These are phyloP conservation scores for Aegotheles bennettii DNA, from an alignment of 2,113 vertebrate species.

Conservation along the genomic window DNA sequence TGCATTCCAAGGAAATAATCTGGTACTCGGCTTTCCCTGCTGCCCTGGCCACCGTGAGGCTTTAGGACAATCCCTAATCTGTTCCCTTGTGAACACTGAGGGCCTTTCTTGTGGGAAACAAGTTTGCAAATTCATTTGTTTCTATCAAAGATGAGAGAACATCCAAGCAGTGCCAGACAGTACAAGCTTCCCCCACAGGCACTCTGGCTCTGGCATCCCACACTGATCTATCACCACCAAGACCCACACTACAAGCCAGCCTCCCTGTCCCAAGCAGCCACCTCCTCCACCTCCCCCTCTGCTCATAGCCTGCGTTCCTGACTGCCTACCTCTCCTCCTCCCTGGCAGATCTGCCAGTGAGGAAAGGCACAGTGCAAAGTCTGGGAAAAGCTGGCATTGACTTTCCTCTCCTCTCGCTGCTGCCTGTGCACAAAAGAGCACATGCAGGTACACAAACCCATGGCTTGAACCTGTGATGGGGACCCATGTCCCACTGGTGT, in stretches of 20 bases:
- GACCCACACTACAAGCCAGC: slow-evolving; percentile 32
- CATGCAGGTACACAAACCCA: neutral
- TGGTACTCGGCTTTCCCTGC: slow-evolving; percentile 4
- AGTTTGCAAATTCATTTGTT: slow-evolving; percentile 47
- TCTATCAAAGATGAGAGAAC: slow-evolving; percentile 61
- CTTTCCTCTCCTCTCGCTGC: neutral
- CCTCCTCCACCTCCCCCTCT: slow-evolving; percentile 30
- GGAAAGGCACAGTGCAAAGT: neutral
- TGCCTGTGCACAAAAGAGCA: neutral
- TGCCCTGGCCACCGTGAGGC: neutral
- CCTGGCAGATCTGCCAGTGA: neutral
- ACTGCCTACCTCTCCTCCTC: slow-evolving; percentile 38
- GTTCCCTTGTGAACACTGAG: slow-evolving; percentile 52
- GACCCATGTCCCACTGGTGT: accelerated
- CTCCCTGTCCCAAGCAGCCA: neutral
- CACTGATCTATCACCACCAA: slow-evolving; percentile 1
- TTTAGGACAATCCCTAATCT: slow-evolving; percentile 58
- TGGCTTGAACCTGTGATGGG: neutral
- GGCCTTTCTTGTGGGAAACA: slow-evolving; percentile 60
- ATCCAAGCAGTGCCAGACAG: slow-evolving; percentile 51
- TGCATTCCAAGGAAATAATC: slow-evolving; percentile 54
- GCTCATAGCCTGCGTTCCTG: slow-evolving; percentile 41
- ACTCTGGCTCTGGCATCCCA: slow-evolving; percentile 33
- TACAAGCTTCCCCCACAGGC: slow-evolving; percentile 57
- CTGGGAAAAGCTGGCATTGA: slow-evolving; percentile 1